These are phyloP conservation scores for Incurvaria masculella DNA, from an alignment of 2,888 invertebrate species.

Conservation along the genomic window DNA sequence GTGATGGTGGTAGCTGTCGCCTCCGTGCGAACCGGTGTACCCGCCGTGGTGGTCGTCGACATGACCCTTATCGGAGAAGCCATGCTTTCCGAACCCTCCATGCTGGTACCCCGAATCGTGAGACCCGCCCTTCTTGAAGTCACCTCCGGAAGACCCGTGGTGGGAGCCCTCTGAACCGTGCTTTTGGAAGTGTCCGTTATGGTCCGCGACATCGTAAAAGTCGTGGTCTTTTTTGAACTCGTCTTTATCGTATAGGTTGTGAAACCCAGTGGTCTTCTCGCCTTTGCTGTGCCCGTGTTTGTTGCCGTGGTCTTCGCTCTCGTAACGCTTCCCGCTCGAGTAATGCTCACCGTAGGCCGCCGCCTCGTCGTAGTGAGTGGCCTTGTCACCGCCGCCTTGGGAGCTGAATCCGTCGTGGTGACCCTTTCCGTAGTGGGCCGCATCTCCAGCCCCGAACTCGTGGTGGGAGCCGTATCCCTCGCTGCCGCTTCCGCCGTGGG, in stretches of 20 bases:
- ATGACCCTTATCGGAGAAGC: conserved; percentile 52
- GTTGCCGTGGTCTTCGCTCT: conserved; percentile 52
- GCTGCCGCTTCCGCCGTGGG: conserved; percentile 49
- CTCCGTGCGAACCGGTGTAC: conserved; percentile 49
- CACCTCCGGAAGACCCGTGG: conserved; percentile 50
- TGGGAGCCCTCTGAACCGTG: conserved; percentile 51
- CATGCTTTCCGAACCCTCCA: conserved; percentile 42
- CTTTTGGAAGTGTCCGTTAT: conserved; percentile 58
- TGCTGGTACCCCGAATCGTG: conserved; percentile 51
- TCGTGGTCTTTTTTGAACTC: conserved; percentile 70
- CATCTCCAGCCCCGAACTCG: conserved; percentile 51
- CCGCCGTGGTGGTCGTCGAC: conserved; percentile 35
- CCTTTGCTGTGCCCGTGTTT: conserved; percentile 57
- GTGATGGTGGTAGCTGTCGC: conserved; percentile 44
- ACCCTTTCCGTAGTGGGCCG: conserved; percentile 52
- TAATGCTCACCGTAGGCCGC: conserved; percentile 51
- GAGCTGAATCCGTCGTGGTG: conserved; percentile 51
- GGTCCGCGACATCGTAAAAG: conserved; percentile 64
- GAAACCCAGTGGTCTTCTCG: conserved; percentile 62
- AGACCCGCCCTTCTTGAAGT: conserved; percentile 49
- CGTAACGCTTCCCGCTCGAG: conserved; percentile 44
- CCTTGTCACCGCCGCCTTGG: conserved; percentile 49
- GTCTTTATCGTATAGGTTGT: conserved; percentile 66
- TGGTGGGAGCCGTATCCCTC: conserved; percentile 49
- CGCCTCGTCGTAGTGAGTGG: conserved; percentile 47